phyloP scores from a whole-genome alignment of 2,113 vertebrate species.

The Calonectris borealis region DNA sequence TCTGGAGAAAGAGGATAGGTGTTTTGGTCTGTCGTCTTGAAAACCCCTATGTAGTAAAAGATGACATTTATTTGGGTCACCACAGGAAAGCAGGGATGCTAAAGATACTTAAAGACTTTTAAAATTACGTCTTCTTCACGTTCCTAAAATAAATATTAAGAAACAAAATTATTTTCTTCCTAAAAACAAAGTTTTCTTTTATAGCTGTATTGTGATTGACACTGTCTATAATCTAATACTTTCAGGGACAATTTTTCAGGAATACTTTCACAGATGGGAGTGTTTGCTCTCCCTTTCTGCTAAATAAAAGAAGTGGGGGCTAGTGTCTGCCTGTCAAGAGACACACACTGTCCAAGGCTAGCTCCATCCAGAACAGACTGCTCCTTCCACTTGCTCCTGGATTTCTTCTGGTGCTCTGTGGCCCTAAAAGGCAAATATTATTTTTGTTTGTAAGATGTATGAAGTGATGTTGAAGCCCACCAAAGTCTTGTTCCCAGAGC shows the following conservation, averaged over 20 bases:
- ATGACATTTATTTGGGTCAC: neutral
- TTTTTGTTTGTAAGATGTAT: neutral
- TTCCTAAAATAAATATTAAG: neutral
- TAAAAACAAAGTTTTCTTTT: neutral
- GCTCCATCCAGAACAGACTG: neutral
- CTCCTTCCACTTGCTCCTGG: neutral
- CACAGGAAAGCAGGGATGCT: neutral
- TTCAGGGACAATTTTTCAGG: neutral
- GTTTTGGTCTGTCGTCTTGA: neutral
- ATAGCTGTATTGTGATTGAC: neutral
- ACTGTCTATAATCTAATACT: neutral
- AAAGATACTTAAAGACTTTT: neutral
- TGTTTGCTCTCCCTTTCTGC: neutral
- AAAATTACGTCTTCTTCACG: neutral
- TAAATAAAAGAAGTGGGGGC: neutral
- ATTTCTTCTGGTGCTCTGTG: neutral
- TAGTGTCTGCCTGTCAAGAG: neutral
- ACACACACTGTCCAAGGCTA: neutral
- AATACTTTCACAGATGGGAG: neutral
- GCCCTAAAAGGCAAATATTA: neutral
- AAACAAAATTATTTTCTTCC: neutral
- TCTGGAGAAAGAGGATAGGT: neutral
- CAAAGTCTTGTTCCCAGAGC: neutral
- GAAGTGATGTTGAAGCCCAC: neutral
- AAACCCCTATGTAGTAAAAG: neutral